Evolutionary conservation across 2,888 invertebrate genomes (phyloP).

Genomic region (Tinea pellionella): DNA sequence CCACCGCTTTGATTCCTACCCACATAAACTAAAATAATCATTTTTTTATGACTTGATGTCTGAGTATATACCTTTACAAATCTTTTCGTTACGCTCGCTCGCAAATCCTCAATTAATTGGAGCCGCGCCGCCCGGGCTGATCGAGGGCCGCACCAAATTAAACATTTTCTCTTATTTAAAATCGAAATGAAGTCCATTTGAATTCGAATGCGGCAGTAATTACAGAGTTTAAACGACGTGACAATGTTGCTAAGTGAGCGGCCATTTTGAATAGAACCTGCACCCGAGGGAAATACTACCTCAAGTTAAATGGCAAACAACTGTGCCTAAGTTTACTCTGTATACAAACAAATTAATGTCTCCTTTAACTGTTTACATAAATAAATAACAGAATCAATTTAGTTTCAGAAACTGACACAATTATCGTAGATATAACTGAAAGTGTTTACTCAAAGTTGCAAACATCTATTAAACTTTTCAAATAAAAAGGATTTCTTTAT

Average conservation of each 20-base stretch:
- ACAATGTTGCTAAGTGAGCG: slow-evolving; percentile 29
- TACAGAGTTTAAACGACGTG: slow-evolving; percentile 65
- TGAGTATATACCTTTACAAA: not conserved
- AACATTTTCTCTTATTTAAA: slow-evolving; percentile 69
- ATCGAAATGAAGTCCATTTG: slow-evolving; percentile 65
- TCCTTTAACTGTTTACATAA: not conserved
- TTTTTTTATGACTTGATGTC: not conserved
- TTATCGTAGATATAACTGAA: not conserved
- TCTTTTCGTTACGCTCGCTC: slow-evolving; percentile 16
- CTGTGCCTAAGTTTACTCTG: not conserved
- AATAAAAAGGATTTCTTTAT: slow-evolving; percentile 2
- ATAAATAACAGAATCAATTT: not conserved
- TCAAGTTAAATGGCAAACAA: slow-evolving; percentile 34
- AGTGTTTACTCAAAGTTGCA: not conserved
- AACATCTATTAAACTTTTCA: not conserved
- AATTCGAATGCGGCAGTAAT: slow-evolving; percentile 57
- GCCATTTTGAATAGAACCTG: slow-evolving; percentile 14
- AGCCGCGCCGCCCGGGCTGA: slow-evolving; percentile 29
- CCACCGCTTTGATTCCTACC: too few species aligned
- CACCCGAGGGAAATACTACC: slow-evolving; percentile 29
- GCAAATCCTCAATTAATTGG: slow-evolving; percentile 64
- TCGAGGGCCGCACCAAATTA: slow-evolving; percentile 54
- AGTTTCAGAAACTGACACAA: not conserved
- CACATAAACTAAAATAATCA: too few species aligned
- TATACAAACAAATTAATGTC: not conserved